Base-by-base conservation (phyloP, 2,888 invertebrate species). In the Urechis unicinctus region DNA sequence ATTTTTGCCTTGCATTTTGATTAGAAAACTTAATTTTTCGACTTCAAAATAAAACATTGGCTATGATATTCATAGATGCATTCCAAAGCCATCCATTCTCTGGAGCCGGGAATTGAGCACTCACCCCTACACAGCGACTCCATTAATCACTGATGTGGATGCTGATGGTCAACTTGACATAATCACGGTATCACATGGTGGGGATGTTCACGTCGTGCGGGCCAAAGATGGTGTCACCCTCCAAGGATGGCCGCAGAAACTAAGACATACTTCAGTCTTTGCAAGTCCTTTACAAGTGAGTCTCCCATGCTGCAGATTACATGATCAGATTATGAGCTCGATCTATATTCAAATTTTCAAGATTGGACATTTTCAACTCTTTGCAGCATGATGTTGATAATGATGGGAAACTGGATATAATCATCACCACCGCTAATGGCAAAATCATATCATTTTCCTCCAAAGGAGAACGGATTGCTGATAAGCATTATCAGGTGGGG, bases 91-190 rank as follows among this genome's bases (percentile, higher is more conserved):
- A 44, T 63, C 66, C 31, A 65, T 68, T 41, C 56, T 70, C 21
- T 74, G 74, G 74, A 70, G 69, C 50, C 64, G 68, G 24, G 75
- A 74, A 53, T 59, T 74, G 26, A 69, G 71, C 21, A 67, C 69
- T 31, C 65, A 71, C 3, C 71, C 73, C 17, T 72, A 74, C 64
- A 69, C 69, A 28, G 68, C 70, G 2, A 36, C 70, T 3, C 74
- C 75, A 3, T 60, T 75, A 3, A 66, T 75, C 4, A 61, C 69
- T 31, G 72, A 74, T 57, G 61, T 71, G 0, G 63, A 74, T 65
- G 70, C 64, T n/a, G 72, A 74, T 61, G 69, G 69, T 1, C 52
- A 60, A 3, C 52, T 68, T n/a, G 73, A 75, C 58, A 62, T 75
- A 30, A 62, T 72, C 3, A 71, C 70, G 22, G 71, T 68, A 13